Evolutionary conservation across 53 echinoderm and acorn worm species (phyloP).

Genomic region (Luidia sarsii): DNA sequence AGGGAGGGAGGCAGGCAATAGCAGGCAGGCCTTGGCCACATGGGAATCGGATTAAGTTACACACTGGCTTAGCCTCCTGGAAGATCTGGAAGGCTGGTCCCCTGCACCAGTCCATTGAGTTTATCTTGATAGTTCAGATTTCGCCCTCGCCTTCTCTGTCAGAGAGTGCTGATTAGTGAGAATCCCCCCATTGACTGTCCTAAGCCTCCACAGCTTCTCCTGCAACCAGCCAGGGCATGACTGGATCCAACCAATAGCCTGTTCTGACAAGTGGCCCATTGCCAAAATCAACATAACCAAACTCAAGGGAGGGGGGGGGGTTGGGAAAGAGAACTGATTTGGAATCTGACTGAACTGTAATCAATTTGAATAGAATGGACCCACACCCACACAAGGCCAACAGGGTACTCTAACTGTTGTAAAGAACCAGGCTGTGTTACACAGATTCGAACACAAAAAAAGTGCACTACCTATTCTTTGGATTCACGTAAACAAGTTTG

Average conservation of each 20-base stretch:
- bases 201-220: no score
- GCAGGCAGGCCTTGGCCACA: slow-evolving; percentile 2
- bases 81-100: no score
- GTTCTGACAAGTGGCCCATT: slow-evolving; percentile 8
- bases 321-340: background rate
- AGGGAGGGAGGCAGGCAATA: no score
- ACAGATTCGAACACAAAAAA: background rate
- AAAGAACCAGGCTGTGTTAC: slow-evolving; percentile 20
- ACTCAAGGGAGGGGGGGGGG: background rate
- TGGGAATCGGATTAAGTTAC: slow-evolving; percentile 40
- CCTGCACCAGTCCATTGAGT: no score
- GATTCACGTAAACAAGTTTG: slow-evolving; percentile 49
- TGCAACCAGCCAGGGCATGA: no score
- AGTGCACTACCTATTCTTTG: background rate
- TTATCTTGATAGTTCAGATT: no score
- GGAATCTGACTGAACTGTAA: slow-evolving; percentile 16
- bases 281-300: slow-evolving; percentile 35
- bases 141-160: no score
- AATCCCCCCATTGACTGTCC: no score
- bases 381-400: slow-evolving; percentile 29
- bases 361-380: slow-evolving; percentile 52
- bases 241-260: no score
- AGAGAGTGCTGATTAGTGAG: no score
- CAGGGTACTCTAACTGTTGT: background rate
- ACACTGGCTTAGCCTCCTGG: no score